These are phyloP conservation scores for Ametastegia equiseti DNA, from an alignment of 2,888 invertebrate genomes.

Conservation along the genomic window DNA sequence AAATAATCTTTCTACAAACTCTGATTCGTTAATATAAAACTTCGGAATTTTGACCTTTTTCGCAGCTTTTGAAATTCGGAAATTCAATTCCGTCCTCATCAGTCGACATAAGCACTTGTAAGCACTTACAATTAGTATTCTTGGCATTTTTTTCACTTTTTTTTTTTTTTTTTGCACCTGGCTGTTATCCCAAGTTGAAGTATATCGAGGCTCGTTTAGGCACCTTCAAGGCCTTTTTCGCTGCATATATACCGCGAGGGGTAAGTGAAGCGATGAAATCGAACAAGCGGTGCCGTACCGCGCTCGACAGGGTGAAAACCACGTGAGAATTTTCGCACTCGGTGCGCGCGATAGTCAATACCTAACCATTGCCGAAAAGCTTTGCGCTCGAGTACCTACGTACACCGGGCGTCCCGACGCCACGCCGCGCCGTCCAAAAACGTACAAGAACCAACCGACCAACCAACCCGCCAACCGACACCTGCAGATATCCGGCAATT, in stretches of 20 bases:
- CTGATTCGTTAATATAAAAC: too few species aligned
- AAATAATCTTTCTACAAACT: too few species aligned
- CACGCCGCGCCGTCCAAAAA: too few species aligned
- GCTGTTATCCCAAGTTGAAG: background rate
- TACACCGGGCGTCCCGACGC: background rate
- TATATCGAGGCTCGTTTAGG: background rate
- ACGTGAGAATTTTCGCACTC: slow-evolving; percentile 46
- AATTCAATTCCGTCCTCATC: too few species aligned
- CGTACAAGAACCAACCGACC: background rate
- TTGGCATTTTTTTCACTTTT: too few species aligned
- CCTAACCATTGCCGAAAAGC: slow-evolving; percentile 25
- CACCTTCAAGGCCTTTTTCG: background rate
- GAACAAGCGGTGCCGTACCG: slow-evolving; percentile 16
- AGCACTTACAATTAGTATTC: too few species aligned
- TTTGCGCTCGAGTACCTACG: slow-evolving; percentile 18
- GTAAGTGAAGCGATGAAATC: slow-evolving; percentile 19
- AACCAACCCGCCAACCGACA: background rate
- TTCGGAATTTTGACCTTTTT: too few species aligned
- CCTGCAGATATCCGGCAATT: slow-evolving; percentile 17
- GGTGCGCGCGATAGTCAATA: slow-evolving; percentile 43
- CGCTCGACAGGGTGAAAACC: slow-evolving; percentile 32
- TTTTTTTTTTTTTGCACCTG: too few species aligned
- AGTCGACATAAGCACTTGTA: too few species aligned
- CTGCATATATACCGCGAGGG: background rate
- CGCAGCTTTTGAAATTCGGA: too few species aligned